phyloP scores from a whole-genome alignment of 2,797 vertebrate genomes.

The Lophotriccus pileatus region DNA sequence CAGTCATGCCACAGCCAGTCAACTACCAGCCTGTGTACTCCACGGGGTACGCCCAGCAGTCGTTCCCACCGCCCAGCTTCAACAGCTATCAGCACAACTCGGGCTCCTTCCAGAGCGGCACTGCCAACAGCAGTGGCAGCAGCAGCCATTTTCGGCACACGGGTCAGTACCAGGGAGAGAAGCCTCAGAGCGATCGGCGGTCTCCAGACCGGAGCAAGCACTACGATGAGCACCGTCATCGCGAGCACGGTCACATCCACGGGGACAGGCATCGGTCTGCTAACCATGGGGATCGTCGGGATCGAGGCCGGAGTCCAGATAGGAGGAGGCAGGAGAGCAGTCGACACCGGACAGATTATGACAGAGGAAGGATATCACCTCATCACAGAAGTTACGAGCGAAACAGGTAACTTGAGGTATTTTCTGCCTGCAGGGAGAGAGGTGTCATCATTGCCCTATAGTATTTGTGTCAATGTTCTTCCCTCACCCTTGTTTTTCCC shows the following conservation, averaged over 20 bases:
- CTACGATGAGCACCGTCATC: constrained; percentile 86
- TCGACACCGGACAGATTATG: constrained; percentile 84
- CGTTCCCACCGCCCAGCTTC: constrained; percentile 83
- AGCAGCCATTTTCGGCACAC: constrained; percentile 78
- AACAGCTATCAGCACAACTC: constrained; percentile 80
- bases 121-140: constrained; percentile 43
- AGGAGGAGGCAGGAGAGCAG: constrained; percentile 81
- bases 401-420: constrained; percentile 80
- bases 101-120: constrained; percentile 77
- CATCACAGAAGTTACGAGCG: constrained; percentile 88
- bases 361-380: constrained; percentile 80
- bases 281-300: constrained; percentile 81
- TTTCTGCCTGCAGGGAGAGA: not conserved
- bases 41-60: constrained; percentile 82
- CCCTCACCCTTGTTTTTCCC: not conserved
- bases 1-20: constrained; percentile 83
- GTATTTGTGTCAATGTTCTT: not conserved
- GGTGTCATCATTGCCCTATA: rapidly evolving
- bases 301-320: constrained; percentile 87
- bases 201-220: constrained; percentile 87
- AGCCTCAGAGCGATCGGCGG: constrained; percentile 76
- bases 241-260: constrained; percentile 80
- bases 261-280: constrained; percentile 82
- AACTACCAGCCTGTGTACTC: constrained; percentile 83
- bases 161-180: constrained; percentile 83